Percentiles rank a stretch among this genome's conserved stretches.
Conservation (phyloP, 2,888 invertebrate genomes). For the Diplolepis rosae region DNA sequence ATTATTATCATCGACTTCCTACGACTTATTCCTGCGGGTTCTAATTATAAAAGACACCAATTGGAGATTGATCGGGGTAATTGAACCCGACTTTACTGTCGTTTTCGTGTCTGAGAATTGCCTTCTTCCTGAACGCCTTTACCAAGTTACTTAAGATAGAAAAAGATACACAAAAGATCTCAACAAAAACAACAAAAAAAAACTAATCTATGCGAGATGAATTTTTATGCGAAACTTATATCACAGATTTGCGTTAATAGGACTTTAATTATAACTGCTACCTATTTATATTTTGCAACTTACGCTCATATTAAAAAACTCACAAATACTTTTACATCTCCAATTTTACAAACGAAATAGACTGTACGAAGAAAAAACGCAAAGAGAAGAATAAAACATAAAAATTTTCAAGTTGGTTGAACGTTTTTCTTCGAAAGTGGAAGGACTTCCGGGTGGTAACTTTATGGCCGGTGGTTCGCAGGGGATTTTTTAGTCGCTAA, state of each 20-base stretch:
- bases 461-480: slow-evolving; percentile 16
- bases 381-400: too few relatives aligned
- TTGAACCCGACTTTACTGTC: slow-evolving; percentile 50
- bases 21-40: not conserved
- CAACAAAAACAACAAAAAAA: not conserved
- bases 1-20: slow-evolving; percentile 8
- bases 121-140: slow-evolving; percentile 27
- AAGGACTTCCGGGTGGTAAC: slow-evolving; percentile 15
- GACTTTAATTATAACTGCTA: not conserved
- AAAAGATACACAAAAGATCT: slow-evolving; percentile 9
- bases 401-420: too few relatives aligned
- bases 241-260: not conserved
- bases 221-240: not conserved
- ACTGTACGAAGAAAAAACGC: too few relatives aligned
- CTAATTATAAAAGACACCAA: slow-evolving; percentile 3
- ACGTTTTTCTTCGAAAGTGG: not conserved
- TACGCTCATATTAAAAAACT: not conserved
- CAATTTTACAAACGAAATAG: not conserved
- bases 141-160: not conserved
- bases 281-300: not conserved
- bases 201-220: not conserved
- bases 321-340: too few relatives aligned
- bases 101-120: slow-evolving; percentile 37
- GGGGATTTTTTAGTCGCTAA: slow-evolving; percentile 19
- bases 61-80: slow-evolving; percentile 15